Conservation (phyloP, 2,113 vertebrate species). For the Illadopsis cleaveri region DNA sequence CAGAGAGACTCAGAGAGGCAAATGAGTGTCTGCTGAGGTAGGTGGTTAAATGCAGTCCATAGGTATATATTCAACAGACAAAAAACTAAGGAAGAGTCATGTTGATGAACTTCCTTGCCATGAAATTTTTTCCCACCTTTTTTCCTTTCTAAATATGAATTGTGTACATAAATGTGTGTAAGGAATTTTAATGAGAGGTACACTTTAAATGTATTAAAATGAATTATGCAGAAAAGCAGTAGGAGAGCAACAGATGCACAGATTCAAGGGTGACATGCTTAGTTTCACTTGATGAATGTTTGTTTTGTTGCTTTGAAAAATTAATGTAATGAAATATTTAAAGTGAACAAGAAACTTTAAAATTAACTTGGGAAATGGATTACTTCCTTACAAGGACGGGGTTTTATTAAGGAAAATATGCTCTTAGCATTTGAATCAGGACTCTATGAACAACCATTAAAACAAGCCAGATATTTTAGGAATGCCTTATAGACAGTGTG, state of each 20-base stretch:
- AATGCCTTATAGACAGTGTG: neutral
- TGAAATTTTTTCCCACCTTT: neutral
- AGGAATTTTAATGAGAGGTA: constrained; percentile 68
- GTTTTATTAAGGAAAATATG: constrained; percentile 31
- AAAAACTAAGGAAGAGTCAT: neutral
- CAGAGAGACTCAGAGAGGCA: neutral
- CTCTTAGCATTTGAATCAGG: constrained; percentile 27
- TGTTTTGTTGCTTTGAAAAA: constrained; percentile 81
- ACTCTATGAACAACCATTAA: neutral
- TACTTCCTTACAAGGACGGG: constrained; percentile 29
- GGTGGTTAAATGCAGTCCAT: neutral
- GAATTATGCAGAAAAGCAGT: constrained; percentile 78
- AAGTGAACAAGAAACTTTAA: constrained; percentile 72
- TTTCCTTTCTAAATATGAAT: constrained; percentile 40
- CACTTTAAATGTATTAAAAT: constrained; percentile 75
- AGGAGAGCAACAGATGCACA: constrained; percentile 75
- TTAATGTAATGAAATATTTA: constrained; percentile 82
- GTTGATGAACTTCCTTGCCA: neutral
- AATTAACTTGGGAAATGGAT: constrained; percentile 62
- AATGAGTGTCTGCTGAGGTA: neutral
- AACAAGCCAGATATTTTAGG: neutral
- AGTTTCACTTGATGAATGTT: constrained; percentile 82
- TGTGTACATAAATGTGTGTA: constrained; percentile 37
- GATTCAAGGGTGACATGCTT: constrained; percentile 76
- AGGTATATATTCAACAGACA: neutral